Evolutionary conservation across 2,113 vertebrate genomes (phyloP), one percentile per base, ranked within the genome.

Genomic region (Ranitomeya variabilis): DNA sequence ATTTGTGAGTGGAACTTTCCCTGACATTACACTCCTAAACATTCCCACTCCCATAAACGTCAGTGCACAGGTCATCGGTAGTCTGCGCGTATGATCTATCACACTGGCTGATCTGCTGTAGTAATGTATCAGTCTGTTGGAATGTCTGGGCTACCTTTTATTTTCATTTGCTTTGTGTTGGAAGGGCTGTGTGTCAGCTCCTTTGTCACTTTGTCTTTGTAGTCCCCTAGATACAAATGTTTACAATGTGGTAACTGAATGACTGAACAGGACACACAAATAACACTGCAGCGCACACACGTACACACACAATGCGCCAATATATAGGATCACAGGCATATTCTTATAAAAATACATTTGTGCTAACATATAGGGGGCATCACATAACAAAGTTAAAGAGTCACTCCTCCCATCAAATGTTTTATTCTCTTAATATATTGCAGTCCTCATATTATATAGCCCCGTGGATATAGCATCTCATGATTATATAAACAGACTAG

Each of bases 161-260:
- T 57, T 83, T 83, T 64, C 69, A 52, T 88, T 64, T 55, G 67
- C 54, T 15, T 64, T 83, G 71, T 55, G 51, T 51, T 77, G 31
- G 78, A 37, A 55, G 31, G 18, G 64, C 59, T 54, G 59, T 26
- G 45, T 76, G 80, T 84, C 64, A 88, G 77, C 4, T 76, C 59
- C 80, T 89, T 85, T 83, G 80, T 89, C 73, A 62, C 51, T 76
- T 45, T 31, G 76, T 51, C 54, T 69, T 89, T 85, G 87, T 78
- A 85, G 64, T 85, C 76, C 55, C 60, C 73, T 79, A 64, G 73
- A 55, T 83, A 85, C 81, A 89, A 79, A 79, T 85, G 74, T 89
- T 85, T 89, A 89, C 87, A 79, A 79, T 89, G 73, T 26, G 7
- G 23, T 89, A 85, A 78, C 59, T 69, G 69, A 52, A 89, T 79